Evolutionary conservation across 2,888 invertebrate species (phyloP).

Genomic region (Leptinotarsa tumamoca): DNA sequence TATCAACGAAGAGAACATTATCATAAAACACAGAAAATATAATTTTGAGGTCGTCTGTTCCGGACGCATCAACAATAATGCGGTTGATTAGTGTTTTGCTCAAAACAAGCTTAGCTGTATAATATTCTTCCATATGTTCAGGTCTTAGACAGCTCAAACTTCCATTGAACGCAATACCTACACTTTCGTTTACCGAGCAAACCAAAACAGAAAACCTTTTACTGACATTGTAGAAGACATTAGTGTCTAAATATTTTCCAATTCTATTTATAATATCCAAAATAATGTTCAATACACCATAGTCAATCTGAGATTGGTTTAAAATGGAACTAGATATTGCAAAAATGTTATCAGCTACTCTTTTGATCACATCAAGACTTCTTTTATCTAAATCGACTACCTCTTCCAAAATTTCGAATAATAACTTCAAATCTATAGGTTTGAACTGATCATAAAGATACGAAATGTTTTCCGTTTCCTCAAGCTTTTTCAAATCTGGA

Average conservation of each 20-base stretch:
- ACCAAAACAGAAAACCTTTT: slow-evolving; percentile 18
- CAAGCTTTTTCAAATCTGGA: slow-evolving; percentile 29
- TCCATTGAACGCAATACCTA: slow-evolving; percentile 6
- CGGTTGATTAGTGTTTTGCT: neutral
- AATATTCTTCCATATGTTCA: neutral
- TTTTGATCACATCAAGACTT: slow-evolving; percentile 23
- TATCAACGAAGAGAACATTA: slow-evolving; percentile 5
- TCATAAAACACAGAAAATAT: neutral
- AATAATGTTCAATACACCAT: slow-evolving; percentile 10
- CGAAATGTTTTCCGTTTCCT: slow-evolving; percentile 36
- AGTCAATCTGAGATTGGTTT: slow-evolving; percentile 24
- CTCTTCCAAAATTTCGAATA: slow-evolving; percentile 31
- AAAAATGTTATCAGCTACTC: slow-evolving; percentile 39
- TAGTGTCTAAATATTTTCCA: neutral
- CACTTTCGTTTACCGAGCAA: neutral
- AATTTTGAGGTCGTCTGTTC: neutral
- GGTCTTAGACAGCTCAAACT: neutral
- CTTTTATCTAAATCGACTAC: slow-evolving; percentile 21
- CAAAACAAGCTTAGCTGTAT: neutral
- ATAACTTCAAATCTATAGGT: slow-evolving; percentile 37
- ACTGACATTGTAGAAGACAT: neutral
- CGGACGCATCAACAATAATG: neutral
- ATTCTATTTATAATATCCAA: slow-evolving; percentile 15
- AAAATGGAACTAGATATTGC: slow-evolving; percentile 23
- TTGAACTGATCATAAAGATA: slow-evolving; percentile 34